Percentiles rank a stretch among this genome's conserved stretches.
Conservation (phyloP, 2,113 vertebrate species). For the Aegypius monachus region DNA sequence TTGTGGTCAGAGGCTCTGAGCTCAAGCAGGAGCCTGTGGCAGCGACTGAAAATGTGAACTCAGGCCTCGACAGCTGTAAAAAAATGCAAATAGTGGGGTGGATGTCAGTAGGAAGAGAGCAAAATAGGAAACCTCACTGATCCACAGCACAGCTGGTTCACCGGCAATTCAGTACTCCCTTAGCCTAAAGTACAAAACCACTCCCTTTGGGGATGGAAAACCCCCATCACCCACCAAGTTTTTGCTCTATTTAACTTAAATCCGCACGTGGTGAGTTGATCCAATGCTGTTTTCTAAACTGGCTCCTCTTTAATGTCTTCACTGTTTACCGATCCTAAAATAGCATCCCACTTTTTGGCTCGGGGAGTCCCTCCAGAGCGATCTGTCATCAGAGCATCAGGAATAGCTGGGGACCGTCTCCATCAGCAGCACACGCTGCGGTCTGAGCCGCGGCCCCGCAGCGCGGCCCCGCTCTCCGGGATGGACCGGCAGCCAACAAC, state of each 20-base stretch:
- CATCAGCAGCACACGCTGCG: neutral
- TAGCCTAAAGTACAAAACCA: neutral
- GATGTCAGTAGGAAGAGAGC: neutral
- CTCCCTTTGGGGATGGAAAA: neutral
- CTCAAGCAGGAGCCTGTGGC: neutral
- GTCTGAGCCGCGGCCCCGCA: neutral
- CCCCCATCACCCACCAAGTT: neutral
- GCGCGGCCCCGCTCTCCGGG: neutral
- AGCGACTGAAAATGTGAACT: neutral
- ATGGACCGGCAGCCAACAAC: neutral
- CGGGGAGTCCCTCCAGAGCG: neutral
- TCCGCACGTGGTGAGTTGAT: accelerated
- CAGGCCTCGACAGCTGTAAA: neutral
- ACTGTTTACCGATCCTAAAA: neutral
- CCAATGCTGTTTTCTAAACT: neutral
- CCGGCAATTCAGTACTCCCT: accelerated
- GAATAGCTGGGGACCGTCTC: neutral
- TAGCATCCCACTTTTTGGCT: neutral
- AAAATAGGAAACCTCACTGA: neutral
- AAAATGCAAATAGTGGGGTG: neutral
- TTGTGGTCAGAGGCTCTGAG: neutral
- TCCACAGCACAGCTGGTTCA: neutral
- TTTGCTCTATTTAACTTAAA: neutral
- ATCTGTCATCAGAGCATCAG: neutral
- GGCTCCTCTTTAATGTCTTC: neutral